A percentile compares a stretch with the other conserved stretches of the same genome.
Evolutionary conservation across 2,888 invertebrate species (phyloP).

Genomic region (Pinctada fucata): DNA sequence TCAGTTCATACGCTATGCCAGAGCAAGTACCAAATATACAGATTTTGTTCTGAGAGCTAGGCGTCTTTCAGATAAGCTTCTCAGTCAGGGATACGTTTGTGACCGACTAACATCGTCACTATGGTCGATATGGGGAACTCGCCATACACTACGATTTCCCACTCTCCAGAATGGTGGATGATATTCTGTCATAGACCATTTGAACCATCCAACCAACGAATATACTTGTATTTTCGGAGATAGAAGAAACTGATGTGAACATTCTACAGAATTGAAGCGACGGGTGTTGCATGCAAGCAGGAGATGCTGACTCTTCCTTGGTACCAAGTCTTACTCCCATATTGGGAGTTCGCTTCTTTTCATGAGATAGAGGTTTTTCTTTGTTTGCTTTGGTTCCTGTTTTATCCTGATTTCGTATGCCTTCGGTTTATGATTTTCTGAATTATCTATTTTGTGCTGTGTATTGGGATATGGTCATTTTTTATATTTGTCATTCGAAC

Average conservation of each 20-base stretch:
- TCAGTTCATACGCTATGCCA: neutral
- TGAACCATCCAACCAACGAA: too few relatives aligned
- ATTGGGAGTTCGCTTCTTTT: too few relatives aligned
- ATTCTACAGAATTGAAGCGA: neutral
- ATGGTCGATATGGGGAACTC: neutral
- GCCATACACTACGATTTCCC: neutral
- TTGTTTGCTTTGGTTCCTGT: too few relatives aligned
- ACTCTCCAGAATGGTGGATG: neutral
- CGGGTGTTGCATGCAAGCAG: conserved; percentile 1
- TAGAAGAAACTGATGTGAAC: too few relatives aligned
- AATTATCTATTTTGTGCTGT: too few relatives aligned
- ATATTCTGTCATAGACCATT: neutral
- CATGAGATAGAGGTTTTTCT: too few relatives aligned
- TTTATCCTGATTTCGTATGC: too few relatives aligned
- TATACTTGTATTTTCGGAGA: too few relatives aligned
- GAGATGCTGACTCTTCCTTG: neutral
- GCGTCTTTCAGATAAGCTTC: neutral
- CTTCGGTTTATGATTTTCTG: too few relatives aligned
- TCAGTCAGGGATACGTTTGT: neutral
- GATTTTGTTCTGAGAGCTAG: neutral
- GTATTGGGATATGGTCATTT: too few relatives aligned
- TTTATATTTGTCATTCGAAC: too few relatives aligned
- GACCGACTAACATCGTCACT: neutral
- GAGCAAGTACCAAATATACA: neutral
- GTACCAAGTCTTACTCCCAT: too few relatives aligned